A percentile compares a stretch with the other conserved stretches of the same genome.
These are phyloP conservation scores for Drosophila tanythrix DNA, from an alignment of 2,888 invertebrate species.

Conservation along the genomic window DNA sequence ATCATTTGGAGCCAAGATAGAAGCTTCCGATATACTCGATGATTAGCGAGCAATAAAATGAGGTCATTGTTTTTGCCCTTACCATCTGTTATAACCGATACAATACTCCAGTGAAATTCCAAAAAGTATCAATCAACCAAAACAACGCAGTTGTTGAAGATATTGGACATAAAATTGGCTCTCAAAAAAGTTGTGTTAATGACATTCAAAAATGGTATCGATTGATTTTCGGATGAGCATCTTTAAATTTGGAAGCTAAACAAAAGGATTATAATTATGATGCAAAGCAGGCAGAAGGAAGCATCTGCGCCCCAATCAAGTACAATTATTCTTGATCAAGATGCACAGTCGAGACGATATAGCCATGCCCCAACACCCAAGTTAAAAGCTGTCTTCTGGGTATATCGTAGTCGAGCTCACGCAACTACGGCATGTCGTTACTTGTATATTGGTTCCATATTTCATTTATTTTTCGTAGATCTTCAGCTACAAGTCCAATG, in stretches of 20 bases:
- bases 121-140: slow-evolving; percentile 5
- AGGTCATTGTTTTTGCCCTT: slow-evolving; percentile 37
- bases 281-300: background rate
- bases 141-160: background rate
- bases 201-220: background rate
- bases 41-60: slow-evolving; percentile 67
- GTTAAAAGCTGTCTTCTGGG: background rate
- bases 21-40: slow-evolving; percentile 54
- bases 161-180: too few species aligned
- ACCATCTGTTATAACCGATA: slow-evolving; percentile 12
- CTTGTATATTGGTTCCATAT: background rate
- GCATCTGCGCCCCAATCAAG: background rate
- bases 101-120: background rate
- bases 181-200: background rate
- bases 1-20: slow-evolving; percentile 67
- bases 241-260: background rate
- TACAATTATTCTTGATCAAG: background rate
- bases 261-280: background rate
- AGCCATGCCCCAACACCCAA: background rate
- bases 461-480: background rate
- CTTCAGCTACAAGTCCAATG: background rate
- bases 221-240: background rate
- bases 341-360: background rate
- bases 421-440: background rate
- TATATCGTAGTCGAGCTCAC: background rate